These are phyloP conservation scores for Alaudala cheleensis DNA, from an alignment of 2,113 vertebrate species.

Conservation along the genomic window DNA sequence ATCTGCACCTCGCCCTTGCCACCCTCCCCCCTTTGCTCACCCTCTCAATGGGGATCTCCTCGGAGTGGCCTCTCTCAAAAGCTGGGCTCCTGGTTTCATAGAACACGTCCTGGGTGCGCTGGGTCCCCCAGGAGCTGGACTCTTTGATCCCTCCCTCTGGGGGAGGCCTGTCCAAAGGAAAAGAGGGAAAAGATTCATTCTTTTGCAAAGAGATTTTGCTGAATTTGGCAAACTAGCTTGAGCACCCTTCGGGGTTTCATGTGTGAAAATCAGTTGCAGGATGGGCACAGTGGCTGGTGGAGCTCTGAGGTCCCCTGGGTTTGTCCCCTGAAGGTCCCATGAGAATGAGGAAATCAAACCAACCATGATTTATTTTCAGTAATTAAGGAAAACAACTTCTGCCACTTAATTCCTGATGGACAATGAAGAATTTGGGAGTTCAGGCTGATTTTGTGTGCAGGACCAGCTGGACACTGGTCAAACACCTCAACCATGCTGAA, in stretches of 20 bases:
- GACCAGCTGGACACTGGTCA: not conserved
- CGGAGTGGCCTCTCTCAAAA: slow-evolving; percentile 82
- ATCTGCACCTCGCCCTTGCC: not conserved
- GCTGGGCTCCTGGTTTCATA: slow-evolving; percentile 72
- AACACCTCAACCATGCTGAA: not conserved
- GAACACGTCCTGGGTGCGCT: slow-evolving; percentile 79
- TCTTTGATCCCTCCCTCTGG: slow-evolving; percentile 80
- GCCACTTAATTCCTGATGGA: not conserved
- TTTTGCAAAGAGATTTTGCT: not conserved
- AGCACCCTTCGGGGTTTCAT: not conserved
- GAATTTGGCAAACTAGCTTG: not conserved
- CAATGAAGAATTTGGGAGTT: not conserved
- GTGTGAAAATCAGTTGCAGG: not conserved
- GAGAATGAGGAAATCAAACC: not conserved
- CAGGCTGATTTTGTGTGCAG: not conserved
- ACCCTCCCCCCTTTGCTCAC: not conserved
- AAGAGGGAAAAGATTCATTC: not conserved
- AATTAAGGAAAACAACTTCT: not conserved
- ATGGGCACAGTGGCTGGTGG: not conserved
- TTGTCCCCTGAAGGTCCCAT: not conserved
- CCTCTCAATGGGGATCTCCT: slow-evolving; percentile 78
- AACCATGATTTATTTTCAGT: not conserved
- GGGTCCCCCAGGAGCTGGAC: slow-evolving; percentile 85
- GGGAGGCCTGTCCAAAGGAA: slow-evolving; percentile 65
- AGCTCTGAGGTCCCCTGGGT: not conserved